Base-by-base conservation (phyloP, 2,797 vertebrate species). In the Salmo trutta region DNA sequence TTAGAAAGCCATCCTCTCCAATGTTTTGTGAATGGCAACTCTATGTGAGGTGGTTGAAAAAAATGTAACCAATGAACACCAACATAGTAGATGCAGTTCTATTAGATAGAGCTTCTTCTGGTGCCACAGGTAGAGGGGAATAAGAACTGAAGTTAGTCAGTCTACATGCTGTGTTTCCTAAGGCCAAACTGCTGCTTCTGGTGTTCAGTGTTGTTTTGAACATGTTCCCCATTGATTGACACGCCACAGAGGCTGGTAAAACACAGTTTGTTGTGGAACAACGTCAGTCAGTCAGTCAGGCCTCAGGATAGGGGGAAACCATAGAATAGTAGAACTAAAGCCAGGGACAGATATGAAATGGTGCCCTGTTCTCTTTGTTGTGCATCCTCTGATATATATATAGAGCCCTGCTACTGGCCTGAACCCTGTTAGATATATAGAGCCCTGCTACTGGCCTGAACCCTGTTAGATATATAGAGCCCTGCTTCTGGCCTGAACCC, bases 161-260 rank as follows among this genome's bases (percentile, higher is more conserved):
- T 93, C 91, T 89, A 67, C 82, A 87, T 88, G 91, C 89, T 90
- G 88, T 88, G 94, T 95, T 93, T 93, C 93, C 93, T 92, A 87
- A 71, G 94, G 93, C 91, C 92, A 94, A 95, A 93, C 86, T 91
- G 89, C 92, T 95, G 93, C 94, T 92, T 92, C 93, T 93, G 24
- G 91, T 87, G 7, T 95, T 94, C 93, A 95, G 95, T 95, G 94
- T 94, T 94, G 94, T 95, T 94, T 91, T 89, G 92, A 92, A 92
- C 93, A 96, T 92, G 93, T 91, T 84, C 91, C 82, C 83, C 88
- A 92, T 93, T 93, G 94, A 94, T 88, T 95, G 95, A 95, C 96
- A 95, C 75, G 88, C 87, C 90, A 92, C 89, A 88, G 86, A 84
- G 87, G 91, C 93, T 94, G 91, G 94, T 95, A 94, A 95, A 95